Evolutionary conservation across 1,140 invertebrate genomes (phyloP), one percentile per base, ranked within the genome.

Genomic region (Drosophila yakuba): DNA sequence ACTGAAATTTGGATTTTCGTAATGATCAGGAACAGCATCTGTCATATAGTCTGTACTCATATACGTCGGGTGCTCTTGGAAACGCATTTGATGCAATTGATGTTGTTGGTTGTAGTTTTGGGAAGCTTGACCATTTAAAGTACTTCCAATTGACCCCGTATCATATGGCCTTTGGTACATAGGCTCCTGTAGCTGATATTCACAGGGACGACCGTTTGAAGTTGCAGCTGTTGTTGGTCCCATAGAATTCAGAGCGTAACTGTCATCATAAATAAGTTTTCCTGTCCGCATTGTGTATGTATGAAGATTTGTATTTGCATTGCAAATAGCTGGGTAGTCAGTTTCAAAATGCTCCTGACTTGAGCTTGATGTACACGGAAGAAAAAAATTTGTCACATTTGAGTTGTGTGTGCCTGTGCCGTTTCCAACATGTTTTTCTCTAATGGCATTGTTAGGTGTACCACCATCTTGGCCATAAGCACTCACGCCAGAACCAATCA

Each of bases 261-360:
- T 92, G 36, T 94, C 94, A 60, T 96, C 96, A 80, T 96, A 96
- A 32, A 96, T 95, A 15, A 96, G 95, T 82, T 96, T 96, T 0
- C 95, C 96, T 2, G 95, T 96, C 55, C 96, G 94, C 91, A 97
- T 93, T 6, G 96, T 96, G 80, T 97, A 97, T 35, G 96, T 97
- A 59, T 97, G 95, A 14, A 97, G 94, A 75, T 97, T 97, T 15
- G 96, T 96, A 84, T 97, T 97, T 1, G 96, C 95, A 76, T 95
- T 96, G 83, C 96, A 97, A 77, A 97, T 96, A 25, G 96, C 95
- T 0, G 97, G 96, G 91, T 97, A 97, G 74, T 96, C 95, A 1
- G 95, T 95, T 75, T 95, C 94, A 77, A 95, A 95, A 89, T 97
- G 97, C 63, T 96, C 96, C 28, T 96, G 96, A 62, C 95, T 96